These are phyloP conservation scores for Nephrotoma flavescens DNA, from an alignment of 2,888 invertebrate genomes.

Conservation along the genomic window DNA sequence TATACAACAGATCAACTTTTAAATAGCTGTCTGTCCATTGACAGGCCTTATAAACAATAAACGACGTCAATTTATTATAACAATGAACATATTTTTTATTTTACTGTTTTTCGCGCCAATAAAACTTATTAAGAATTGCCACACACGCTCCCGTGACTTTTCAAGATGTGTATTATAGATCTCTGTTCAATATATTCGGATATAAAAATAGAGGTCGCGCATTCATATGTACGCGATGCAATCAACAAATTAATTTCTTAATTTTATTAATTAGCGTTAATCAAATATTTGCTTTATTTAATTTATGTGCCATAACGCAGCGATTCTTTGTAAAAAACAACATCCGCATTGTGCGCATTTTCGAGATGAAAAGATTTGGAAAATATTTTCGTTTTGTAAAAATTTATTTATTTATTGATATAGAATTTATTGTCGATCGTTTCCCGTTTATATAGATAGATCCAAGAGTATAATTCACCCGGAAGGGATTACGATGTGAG, in stretches of 20 bases:
- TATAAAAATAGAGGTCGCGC: too few relatives aligned
- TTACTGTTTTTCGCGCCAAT: too few relatives aligned
- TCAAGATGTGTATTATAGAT: neutral
- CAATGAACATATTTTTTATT: too few relatives aligned
- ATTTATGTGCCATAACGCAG: neutral
- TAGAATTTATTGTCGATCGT: neutral
- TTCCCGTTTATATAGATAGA: neutral
- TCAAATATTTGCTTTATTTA: neutral
- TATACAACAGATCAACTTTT: neutral
- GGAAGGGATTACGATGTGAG: too few relatives aligned
- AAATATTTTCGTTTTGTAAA: neutral
- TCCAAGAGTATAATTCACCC: too few relatives aligned
- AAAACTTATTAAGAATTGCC: too few relatives aligned
- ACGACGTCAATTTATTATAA: neutral
- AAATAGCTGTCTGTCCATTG: neutral
- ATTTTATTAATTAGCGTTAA: neutral
- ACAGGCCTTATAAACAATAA: neutral
- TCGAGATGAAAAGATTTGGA: neutral
- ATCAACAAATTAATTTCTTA: neutral
- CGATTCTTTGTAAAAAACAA: neutral
- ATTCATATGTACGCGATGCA: neutral
- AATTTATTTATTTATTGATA: neutral
- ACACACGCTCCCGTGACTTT: neutral
- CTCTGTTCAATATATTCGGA: neutral
- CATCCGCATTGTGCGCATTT: neutral